These are phyloP conservation scores for Caradrina clavipalpis DNA, from an alignment of 2,888 invertebrate species.

Conservation along the genomic window DNA sequence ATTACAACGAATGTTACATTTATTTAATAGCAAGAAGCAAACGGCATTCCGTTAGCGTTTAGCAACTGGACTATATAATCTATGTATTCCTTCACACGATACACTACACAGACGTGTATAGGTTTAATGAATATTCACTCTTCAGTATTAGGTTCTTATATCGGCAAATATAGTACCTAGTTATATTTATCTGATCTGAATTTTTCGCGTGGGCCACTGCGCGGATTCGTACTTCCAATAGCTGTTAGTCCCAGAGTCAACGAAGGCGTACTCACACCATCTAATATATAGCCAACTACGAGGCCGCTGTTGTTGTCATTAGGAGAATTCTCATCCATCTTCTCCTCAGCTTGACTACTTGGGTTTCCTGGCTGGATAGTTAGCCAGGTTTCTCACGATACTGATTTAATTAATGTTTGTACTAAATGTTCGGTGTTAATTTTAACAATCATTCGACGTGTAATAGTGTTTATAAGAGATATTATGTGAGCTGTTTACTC, in stretches of 20 bases:
- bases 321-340: neutral
- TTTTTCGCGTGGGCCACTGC: neutral
- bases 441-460: slow-evolving; percentile 47
- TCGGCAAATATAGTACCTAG: slow-evolving; percentile 1
- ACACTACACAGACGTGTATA: slow-evolving; percentile 16
- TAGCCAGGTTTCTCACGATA: slow-evolving; percentile 61
- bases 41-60: slow-evolving; percentile 33
- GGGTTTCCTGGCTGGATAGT: neutral
- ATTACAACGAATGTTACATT: slow-evolving; percentile 82
- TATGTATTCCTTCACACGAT: slow-evolving; percentile 15
- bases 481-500: slow-evolving; percentile 18
- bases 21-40: slow-evolving; percentile 43
- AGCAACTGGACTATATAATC: slow-evolving; percentile 58
- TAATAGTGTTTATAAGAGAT: slow-evolving; percentile 31
- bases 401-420: slow-evolving; percentile 42
- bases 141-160: neutral
- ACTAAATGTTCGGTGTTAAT: slow-evolving; percentile 69
- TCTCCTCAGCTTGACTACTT: slow-evolving; percentile 14
- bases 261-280: neutral
- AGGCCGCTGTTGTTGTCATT: neutral
- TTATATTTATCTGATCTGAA: slow-evolving; percentile 10
- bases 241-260: neutral
- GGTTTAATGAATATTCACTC: slow-evolving; percentile 2
- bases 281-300: neutral
- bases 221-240: neutral